Conservation (phyloP, 2,113 vertebrate species). For the Campylorhamphus procurvoides region DNA sequence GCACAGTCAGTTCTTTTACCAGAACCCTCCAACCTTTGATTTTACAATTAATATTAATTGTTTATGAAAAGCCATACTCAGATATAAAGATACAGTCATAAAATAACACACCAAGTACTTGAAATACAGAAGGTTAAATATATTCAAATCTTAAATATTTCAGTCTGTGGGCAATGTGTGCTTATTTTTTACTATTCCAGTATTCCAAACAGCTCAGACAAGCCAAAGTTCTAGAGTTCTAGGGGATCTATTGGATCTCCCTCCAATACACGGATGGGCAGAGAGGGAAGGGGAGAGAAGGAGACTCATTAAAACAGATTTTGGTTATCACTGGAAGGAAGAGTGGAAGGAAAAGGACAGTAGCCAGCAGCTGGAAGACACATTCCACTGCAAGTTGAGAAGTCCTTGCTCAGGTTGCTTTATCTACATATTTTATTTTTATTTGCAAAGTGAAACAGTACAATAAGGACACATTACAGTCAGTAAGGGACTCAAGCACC, state of each 20-base stretch:
- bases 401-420: neutral
- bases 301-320: neutral
- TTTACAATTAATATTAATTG: neutral
- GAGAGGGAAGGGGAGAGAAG: neutral
- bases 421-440: neutral
- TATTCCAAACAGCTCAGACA: neutral
- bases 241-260: neutral
- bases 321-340: neutral
- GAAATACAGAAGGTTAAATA: neutral
- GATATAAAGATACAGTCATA: neutral
- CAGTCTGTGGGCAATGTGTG: neutral
- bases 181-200: neutral
- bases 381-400: neutral
- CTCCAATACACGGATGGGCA: neutral
- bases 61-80: neutral
- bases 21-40: neutral
- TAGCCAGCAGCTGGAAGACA: neutral
- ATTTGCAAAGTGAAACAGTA: neutral
- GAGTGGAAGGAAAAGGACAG: neutral
- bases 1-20: neutral
- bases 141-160: neutral
- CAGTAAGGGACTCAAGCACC: neutral
- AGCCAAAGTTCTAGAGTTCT: neutral
- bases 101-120: neutral
- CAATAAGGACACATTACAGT: neutral